These are phyloP conservation scores for Ophiothrix spiculata DNA, from an alignment of 35 echinoderm and acorn worm species.

Conservation along the genomic window DNA sequence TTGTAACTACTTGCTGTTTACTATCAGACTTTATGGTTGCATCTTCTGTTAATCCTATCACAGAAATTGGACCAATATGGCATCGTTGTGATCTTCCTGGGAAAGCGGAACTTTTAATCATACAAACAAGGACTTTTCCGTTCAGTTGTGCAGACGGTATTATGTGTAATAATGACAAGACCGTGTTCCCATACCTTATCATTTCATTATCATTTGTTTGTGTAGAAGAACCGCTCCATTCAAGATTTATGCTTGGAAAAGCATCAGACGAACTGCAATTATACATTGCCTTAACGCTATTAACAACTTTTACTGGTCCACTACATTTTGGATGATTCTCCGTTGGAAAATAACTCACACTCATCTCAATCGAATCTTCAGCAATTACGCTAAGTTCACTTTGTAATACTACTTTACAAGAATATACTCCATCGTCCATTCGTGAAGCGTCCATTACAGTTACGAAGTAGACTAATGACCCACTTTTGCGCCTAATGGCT, in stretches of 20 bases:
- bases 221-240: background rate
- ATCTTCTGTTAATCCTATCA: background rate
- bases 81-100: background rate
- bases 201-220: no score
- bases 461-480: background rate
- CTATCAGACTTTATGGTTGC: background rate
- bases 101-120: background rate
- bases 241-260: background rate
- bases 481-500: background rate
- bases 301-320: background rate
- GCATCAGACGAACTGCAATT: background rate
- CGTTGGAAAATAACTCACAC: background rate
- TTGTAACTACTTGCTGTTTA: background rate
- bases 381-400: background rate
- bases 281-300: background rate
- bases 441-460: background rate
- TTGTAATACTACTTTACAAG: background rate
- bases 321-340: background rate
- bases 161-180: background rate
- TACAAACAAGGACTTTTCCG: background rate
- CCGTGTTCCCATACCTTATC: background rate
- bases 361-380: background rate
- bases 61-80: conserved; percentile 1
- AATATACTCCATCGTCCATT: background rate
- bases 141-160: background rate